Evolutionary conservation across 2,888 invertebrate genomes (phyloP).

Genomic region (Hetaerina titia): DNA sequence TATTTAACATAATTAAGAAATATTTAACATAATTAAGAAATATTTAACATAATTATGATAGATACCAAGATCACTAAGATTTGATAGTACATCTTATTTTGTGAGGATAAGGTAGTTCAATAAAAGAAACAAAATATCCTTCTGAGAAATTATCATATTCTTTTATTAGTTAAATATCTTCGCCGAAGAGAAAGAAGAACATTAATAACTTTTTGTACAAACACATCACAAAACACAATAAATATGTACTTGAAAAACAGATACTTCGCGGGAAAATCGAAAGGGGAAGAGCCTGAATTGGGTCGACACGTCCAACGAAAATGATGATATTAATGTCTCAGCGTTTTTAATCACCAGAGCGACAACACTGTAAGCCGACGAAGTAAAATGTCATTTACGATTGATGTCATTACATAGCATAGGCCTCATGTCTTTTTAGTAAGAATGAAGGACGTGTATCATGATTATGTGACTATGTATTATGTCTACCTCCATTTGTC

Average conservation of each 20-base stretch:
- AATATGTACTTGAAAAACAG: constrained; percentile 39
- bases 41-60: too few species aligned
- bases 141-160: constrained; percentile 51
- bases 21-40: too few species aligned
- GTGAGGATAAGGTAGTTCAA: background rate
- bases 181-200: constrained; percentile 61
- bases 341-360: background rate
- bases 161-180: constrained; percentile 65
- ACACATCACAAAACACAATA: constrained; percentile 57
- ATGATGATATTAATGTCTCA: background rate
- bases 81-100: too few species aligned
- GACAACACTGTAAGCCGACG: background rate
- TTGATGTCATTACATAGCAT: background rate
- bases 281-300: background rate
- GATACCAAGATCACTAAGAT: too few species aligned
- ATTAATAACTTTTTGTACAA: constrained; percentile 54
- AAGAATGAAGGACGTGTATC: background rate
- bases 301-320: background rate
- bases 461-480: background rate
- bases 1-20: too few species aligned
- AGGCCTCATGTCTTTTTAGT: background rate
- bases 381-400: background rate
- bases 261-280: constrained; percentile 9
- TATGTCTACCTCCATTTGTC: background rate
- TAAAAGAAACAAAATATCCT: background rate